Percentiles rank a stretch among this genome's conserved stretches.
phyloP scores from a whole-genome alignment of 2,888 invertebrate genomes.

The Euspilapteryx auroguttella region DNA sequence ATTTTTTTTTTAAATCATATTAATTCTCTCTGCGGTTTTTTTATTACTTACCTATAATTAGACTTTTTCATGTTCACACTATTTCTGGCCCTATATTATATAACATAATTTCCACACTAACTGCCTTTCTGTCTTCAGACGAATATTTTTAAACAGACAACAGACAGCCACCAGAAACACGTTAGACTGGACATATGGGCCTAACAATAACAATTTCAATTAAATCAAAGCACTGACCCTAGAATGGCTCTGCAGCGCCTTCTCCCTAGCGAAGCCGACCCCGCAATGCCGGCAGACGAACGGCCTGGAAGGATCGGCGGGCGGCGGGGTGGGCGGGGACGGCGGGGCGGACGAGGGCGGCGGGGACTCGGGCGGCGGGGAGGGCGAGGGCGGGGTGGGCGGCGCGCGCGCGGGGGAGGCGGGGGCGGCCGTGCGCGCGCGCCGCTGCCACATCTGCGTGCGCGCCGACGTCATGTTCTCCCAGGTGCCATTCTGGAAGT shows the following conservation, averaged over 20 bases:
- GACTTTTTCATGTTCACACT: too few species aligned
- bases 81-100: too few species aligned
- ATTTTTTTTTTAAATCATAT: too few species aligned
- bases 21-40: too few species aligned
- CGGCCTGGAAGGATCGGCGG: constrained; percentile 70
- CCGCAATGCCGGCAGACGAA: constrained; percentile 73
- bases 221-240: constrained; percentile 32
- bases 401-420: constrained; percentile 18
- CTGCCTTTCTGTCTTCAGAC: too few species aligned
- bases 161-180: too few species aligned
- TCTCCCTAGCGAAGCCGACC: constrained; percentile 79
- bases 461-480: constrained; percentile 56
- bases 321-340: constrained; percentile 22
- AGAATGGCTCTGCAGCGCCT: constrained; percentile 77
- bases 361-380: constrained; percentile 12
- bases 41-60: too few species aligned
- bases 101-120: too few species aligned
- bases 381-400: constrained; percentile 13
- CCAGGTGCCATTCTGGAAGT: constrained; percentile 41
- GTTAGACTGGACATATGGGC: too few species aligned
- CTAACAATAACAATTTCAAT: neutral
- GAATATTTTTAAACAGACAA: too few species aligned
- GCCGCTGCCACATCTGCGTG: constrained; percentile 58
- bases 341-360: constrained; percentile 25
- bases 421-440: too few species aligned